Percentiles rank a stretch among this genome's conserved stretches.
Conservation (phyloP, 2,113 vertebrate species). For the Anhinga rufa region DNA sequence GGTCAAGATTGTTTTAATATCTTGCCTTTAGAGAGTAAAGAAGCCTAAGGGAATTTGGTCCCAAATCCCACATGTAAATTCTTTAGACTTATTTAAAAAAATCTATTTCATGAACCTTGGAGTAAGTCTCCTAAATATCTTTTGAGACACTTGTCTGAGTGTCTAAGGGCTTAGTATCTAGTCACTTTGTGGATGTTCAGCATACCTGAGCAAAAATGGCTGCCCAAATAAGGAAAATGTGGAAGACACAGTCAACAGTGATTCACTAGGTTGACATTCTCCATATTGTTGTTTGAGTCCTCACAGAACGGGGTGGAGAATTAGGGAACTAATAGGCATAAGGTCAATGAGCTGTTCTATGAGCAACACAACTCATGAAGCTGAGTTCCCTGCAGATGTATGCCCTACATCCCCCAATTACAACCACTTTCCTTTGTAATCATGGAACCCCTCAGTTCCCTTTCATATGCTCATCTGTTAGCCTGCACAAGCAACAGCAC, state of each 20-base stretch:
- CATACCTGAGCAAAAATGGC: conserved; percentile 35
- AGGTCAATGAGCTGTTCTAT: neutral
- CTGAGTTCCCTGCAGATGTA: neutral
- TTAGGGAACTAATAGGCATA: neutral
- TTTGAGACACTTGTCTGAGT: neutral
- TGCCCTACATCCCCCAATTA: neutral
- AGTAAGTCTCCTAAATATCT: neutral
- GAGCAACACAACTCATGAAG: neutral
- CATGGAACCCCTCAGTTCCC: neutral
- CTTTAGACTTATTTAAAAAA: neutral
- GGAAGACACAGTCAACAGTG: conserved; percentile 4
- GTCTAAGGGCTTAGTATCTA: neutral
- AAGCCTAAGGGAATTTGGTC: neutral
- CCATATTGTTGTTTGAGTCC: neutral
- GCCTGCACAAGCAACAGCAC: neutral
- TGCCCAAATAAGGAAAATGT: conserved; percentile 14
- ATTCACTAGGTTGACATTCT: conserved; percentile 30
- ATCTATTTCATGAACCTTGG: neutral
- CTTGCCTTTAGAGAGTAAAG: neutral
- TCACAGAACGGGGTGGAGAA: neutral
- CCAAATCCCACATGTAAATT: conserved; percentile 6
- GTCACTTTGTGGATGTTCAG: neutral
- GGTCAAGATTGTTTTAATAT: conserved; percentile 3
- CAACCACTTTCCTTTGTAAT: neutral
- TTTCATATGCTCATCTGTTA: neutral